phyloP scores from a whole-genome alignment of 1,140 invertebrate species.

The Ostrea denselamellosa region DNA sequence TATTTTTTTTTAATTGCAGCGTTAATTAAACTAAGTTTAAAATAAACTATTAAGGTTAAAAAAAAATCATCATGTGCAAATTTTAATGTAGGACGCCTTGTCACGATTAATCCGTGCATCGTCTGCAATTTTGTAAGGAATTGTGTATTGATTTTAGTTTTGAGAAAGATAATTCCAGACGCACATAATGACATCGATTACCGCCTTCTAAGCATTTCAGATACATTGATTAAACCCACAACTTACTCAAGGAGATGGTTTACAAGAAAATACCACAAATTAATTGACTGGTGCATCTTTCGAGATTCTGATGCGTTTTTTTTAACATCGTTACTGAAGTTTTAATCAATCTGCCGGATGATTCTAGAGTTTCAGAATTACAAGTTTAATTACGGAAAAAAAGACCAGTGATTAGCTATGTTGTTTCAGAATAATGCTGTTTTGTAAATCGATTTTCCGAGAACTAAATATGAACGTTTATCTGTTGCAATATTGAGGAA shows the following conservation, averaged over 20 bases:
- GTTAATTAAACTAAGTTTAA: too few relatives aligned
- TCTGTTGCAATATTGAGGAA: too few relatives aligned
- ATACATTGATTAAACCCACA: neutral
- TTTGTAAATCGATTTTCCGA: neutral
- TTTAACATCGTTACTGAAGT: neutral
- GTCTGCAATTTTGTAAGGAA: constrained; percentile 29
- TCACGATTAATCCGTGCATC: neutral
- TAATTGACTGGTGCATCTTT: neutral
- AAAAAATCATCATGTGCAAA: too few relatives aligned
- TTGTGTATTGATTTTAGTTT: constrained; percentile 36
- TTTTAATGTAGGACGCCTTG: too few relatives aligned
- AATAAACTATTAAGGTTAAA: too few relatives aligned
- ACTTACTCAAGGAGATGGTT: neutral
- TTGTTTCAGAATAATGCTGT: neutral
- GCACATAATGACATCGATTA: constrained; percentile 22
- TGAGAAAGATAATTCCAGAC: constrained; percentile 7
- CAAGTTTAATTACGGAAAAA: neutral
- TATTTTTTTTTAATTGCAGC: too few relatives aligned
- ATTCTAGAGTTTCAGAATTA: neutral
- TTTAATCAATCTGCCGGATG: neutral
- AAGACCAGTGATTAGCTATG: neutral
- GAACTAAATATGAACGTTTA: neutral
- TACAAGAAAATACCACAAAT: neutral
- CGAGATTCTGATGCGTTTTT: neutral
- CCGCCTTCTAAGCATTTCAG: constrained; percentile 1